phyloP scores from a whole-genome alignment of 2,888 invertebrate genomes.

The Tethea ocularis region DNA sequence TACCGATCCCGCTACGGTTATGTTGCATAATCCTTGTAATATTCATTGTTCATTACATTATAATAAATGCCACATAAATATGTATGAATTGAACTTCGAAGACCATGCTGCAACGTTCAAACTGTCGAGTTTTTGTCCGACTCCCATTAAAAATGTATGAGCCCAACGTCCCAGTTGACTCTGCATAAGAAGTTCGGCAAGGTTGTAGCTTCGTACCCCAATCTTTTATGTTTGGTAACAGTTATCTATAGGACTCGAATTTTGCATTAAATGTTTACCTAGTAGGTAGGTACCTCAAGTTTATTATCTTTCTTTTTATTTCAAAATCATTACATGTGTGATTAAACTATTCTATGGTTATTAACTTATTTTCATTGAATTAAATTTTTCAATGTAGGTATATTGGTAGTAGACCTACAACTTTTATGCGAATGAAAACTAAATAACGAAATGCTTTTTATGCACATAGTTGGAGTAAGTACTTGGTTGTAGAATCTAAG shows the following conservation, averaged over 20 bases:
- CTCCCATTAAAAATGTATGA: conserved; percentile 72
- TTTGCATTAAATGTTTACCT: conserved; percentile 35
- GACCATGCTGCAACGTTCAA: conserved; percentile 65
- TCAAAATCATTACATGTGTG: too few relatives aligned
- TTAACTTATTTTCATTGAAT: too few relatives aligned
- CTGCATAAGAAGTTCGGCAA: conserved; percentile 49
- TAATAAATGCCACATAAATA: conserved; percentile 77
- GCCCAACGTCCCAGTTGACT: conserved; percentile 32
- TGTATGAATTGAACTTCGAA: conserved; percentile 69
- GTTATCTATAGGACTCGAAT: conserved; percentile 24
- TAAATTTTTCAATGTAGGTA: too few relatives aligned
- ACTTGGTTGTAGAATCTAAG: not conserved
- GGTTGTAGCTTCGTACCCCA: conserved; percentile 39
- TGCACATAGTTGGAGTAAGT: not conserved
- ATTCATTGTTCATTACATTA: conserved; percentile 75
- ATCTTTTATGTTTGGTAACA: conserved; percentile 35
- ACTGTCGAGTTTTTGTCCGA: conserved; percentile 70
- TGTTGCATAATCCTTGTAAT: conserved; percentile 64
- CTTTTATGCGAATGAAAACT: not conserved
- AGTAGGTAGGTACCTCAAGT: conserved; percentile 21
- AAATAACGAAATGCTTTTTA: not conserved
- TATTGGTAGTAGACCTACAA: too few relatives aligned
- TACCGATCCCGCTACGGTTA: conserved; percentile 36
- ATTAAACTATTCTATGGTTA: too few relatives aligned
- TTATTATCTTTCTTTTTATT: too few relatives aligned